Base-by-base conservation (phyloP, 2,888 invertebrate species). In the Tineola bisselliella region DNA sequence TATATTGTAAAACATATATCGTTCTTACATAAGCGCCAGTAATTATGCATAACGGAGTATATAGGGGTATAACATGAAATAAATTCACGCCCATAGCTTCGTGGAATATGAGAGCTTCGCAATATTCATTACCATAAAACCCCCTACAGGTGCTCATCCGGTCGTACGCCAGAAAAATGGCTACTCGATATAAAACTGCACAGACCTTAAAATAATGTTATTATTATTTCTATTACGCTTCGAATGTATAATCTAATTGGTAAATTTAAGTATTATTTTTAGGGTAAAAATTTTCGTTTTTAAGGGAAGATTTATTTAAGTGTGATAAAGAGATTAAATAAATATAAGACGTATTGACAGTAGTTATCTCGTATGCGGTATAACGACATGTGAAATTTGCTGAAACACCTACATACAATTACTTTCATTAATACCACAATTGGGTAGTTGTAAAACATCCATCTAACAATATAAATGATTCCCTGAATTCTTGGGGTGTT, bases 171-270 rank as follows among this genome's bases (percentile, higher is more conserved):
- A 31, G 31, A 17, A 43, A 62, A 62, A 63, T 15, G 60, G 60
- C 38, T 61, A 59, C 61, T 64, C 64, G 62, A 63, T 61, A 63
- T 62, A 64, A 64, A 61, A 63, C 61, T 64, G 48, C 62, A 63
- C 56, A 59, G 56, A 60, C 69, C 69, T 6, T 17, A 17, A 17
- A 17, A 48, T 48, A 48, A 48, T 48, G 48, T 17, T 48, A 48
- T 48, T 69, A 68, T 70, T 68, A 65, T 69, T 71, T 69, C 65
- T 67, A 65, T 71, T 67, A 66, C 70, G 69, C 62, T 67, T 69
- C 67, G 71, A 68, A 72, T 73, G 67, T 44, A 44, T 44, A 48
- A 2, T 2, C 43, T 43, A 43, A 43, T 8, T 10, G 13, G 43
- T 43, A 43, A 43, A 43, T 43, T 6, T 25, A 25, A 4, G n/a